These are phyloP conservation scores for Chaetorhynchus papuensis DNA, from an alignment of 2,113 vertebrate species.

Conservation along the genomic window DNA sequence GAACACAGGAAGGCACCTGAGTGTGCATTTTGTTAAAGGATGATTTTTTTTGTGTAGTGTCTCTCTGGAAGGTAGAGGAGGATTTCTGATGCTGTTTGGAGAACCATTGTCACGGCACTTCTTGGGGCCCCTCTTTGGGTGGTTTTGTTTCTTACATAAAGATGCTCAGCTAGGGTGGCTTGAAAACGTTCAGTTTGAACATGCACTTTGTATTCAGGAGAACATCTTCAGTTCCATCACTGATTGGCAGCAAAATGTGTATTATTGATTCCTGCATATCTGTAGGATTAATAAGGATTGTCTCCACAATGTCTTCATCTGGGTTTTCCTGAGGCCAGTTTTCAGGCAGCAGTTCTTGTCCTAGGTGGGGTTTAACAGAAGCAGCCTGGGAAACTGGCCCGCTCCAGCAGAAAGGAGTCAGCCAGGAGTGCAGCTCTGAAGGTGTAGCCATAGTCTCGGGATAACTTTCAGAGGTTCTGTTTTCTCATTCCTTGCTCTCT, in stretches of 20 bases:
- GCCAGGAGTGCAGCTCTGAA: neutral
- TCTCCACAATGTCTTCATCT: neutral
- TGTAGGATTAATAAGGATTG: neutral
- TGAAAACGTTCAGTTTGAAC: neutral
- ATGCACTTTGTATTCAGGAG: neutral
- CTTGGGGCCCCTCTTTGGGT: neutral
- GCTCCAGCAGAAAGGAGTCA: neutral
- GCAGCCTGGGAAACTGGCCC: neutral
- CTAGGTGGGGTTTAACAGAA: neutral
- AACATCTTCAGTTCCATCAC: neutral
- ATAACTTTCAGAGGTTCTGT: neutral
- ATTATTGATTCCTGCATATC: neutral
- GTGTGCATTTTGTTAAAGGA: neutral
- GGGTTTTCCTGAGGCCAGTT: neutral
- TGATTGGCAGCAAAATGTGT: neutral
- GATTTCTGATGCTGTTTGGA: neutral
- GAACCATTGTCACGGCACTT: neutral
- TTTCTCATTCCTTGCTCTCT: neutral
- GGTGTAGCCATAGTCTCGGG: neutral
- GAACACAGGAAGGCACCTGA: neutral
- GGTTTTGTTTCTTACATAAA: neutral
- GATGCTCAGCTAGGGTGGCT: neutral
- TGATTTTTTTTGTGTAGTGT: neutral
- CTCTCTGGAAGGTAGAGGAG: neutral
- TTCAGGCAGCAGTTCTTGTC: neutral